Base-by-base conservation (phyloP, 2,888 invertebrate species). In the Nyleta sp. region DNA sequence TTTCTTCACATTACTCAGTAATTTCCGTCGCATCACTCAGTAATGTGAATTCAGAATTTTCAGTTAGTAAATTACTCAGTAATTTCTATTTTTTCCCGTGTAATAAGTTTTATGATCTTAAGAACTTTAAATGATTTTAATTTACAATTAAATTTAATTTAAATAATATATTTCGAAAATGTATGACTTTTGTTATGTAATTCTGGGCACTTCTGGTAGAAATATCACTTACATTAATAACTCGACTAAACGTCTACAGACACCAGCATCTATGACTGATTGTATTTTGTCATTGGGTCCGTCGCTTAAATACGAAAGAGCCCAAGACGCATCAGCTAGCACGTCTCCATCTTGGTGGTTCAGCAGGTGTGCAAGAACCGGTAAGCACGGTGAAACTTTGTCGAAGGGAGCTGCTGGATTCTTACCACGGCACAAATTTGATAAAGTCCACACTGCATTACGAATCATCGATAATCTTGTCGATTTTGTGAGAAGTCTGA, bases 211-310 rank as follows among this genome's bases (percentile, higher is more conserved):
- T n/a, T n/a, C n/a, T n/a, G n/a, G n/a, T n/a, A 24, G 10, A 24
- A 44, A 0, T 0, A 33, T 17, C 71, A 90, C 92, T 91, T 89
- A 94, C 94, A 93, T 93, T 35, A 95, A 91, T 46, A 95, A 90
- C 88, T 94, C 94, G 15, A 95, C 94, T 33, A 95, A 91, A 84
- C 97, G 93, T 83, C 97, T 93, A 88, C 97, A 98, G 42, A 99
- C 98, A 1, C 98, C 98, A 11, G 98, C 96, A 91, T 98, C 97
- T 81, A 99, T 97, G 57, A 99, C 98, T 33, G 97, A 96, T 92
- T 98, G 98, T 85, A 99, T 99, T 92, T 98, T 98, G 84, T 99
- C 98, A 91, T 99, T 98, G 44, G 98, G 97, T 52, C 99, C 99
- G 90, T 99, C 99, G 0, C 97, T 97, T 68, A 99, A 91, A 91